These are phyloP conservation scores for Erpobdella octoculata DNA, from an alignment of 2,888 invertebrate species.

Conservation along the genomic window DNA sequence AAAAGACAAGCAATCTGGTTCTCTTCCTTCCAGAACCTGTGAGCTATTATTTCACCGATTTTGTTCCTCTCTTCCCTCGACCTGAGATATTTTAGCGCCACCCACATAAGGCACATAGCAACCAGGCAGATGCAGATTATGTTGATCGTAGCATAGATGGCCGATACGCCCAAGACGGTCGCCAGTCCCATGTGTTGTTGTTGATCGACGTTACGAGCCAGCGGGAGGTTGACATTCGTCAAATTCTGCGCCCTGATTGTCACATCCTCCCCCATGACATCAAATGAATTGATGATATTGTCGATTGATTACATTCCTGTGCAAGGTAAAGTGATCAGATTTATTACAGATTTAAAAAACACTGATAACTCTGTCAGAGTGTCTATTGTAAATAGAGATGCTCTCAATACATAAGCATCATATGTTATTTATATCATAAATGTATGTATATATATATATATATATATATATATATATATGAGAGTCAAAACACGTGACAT, in stretches of 20 bases:
- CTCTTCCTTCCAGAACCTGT: conserved; percentile 36
- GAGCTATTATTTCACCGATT: conserved; percentile 33
- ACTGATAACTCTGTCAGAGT: neutral
- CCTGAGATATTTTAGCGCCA: conserved; percentile 23
- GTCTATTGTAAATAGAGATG: no score
- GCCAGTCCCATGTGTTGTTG: neutral
- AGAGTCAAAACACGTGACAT: no score
- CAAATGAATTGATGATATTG: neutral
- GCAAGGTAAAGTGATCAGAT: neutral
- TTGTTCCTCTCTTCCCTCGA: conserved; percentile 37
- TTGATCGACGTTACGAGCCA: no score
- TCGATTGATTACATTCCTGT: neutral
- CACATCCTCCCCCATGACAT: neutral
- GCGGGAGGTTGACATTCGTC: neutral
- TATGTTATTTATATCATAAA: neutral
- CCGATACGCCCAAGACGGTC: conserved; percentile 11
- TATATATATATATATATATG: neutral
- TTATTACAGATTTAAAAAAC: no score
- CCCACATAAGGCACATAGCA: conserved; percentile 29
- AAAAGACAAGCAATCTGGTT: conserved; percentile 33
- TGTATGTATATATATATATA: neutral
- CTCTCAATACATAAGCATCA: neutral
- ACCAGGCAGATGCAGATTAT: conserved; percentile 28
- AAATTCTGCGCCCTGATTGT: neutral
- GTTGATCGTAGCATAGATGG: conserved; percentile 24